phyloP scores from a whole-genome alignment of 2,113 vertebrate genomes.

The Narcine bancroftii region DNA sequence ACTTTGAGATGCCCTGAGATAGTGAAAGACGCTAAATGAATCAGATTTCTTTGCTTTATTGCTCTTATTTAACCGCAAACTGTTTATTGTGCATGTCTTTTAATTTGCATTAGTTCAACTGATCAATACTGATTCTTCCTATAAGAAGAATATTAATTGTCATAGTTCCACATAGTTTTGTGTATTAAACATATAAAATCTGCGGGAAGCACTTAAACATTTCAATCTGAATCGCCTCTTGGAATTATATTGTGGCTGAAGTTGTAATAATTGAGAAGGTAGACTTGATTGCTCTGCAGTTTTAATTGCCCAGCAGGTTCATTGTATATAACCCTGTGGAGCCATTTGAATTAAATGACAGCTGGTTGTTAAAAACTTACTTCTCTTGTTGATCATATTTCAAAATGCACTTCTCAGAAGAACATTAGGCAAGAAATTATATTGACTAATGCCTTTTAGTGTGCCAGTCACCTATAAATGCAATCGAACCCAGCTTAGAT shows the following conservation, averaged over 20 bases:
- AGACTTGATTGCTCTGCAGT: neutral
- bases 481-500: too few species aligned
- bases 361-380: neutral
- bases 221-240: neutral
- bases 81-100: neutral
- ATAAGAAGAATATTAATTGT: neutral
- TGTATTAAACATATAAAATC: neutral
- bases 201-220: neutral
- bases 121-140: neutral
- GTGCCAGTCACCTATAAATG: too few species aligned
- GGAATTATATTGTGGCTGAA: neutral
- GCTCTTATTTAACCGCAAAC: neutral
- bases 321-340: neutral
- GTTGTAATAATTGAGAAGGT: neutral
- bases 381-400: neutral
- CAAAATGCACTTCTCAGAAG: neutral
- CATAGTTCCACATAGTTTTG: neutral
- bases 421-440: neutral
- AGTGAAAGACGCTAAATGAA: neutral
- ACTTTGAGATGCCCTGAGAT: neutral
- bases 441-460: too few species aligned
- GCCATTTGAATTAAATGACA: constrained; percentile 1
- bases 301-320: neutral
- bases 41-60: neutral
- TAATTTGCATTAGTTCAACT: neutral